Evolutionary conservation across 2,113 vertebrate genomes (phyloP).

Genomic region (Xenopus tropicalis): DNA sequence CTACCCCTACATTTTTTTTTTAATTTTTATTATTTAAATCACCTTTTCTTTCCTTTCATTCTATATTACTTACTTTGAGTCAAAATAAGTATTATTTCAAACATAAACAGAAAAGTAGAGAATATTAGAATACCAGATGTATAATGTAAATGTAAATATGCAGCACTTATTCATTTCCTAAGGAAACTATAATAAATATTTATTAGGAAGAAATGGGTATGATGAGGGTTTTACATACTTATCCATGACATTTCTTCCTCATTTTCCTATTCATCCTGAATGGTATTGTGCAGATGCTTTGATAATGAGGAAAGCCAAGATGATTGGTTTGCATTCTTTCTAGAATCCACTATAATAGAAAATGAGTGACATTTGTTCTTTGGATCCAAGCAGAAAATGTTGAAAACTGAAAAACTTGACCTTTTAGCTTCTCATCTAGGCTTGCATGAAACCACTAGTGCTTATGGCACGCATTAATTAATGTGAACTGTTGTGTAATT

Average conservation of each 20-base stretch:
- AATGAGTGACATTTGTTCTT: slow-evolving; percentile 20
- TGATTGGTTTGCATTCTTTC: slow-evolving; percentile 1
- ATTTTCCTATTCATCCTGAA: background rate
- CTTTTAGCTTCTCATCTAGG: background rate
- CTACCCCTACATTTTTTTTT: too few relatives aligned
- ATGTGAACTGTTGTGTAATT: background rate
- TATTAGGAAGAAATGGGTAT: background rate
- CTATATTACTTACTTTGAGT: too few relatives aligned
- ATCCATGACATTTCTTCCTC: slow-evolving; percentile 10
- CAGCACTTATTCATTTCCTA: too few relatives aligned
- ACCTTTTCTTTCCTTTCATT: too few relatives aligned
- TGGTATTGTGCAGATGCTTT: slow-evolving; percentile 2
- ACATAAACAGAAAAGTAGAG: too few relatives aligned
- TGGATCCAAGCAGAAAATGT: background rate
- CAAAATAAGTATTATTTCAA: too few relatives aligned
- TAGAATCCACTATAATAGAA: background rate
- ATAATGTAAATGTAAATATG: too few relatives aligned
- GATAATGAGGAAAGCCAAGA: slow-evolving; percentile 16
- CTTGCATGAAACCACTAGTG: background rate
- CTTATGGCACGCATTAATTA: slow-evolving; percentile 4
- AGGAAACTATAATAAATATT: too few relatives aligned
- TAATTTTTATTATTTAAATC: too few relatives aligned
- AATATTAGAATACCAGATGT: too few relatives aligned
- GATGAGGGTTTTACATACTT: background rate
- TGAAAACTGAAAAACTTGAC: slow-evolving; percentile 7